These are phyloP conservation scores for Rhopilema esculentum DNA, from an alignment of 30 jellyfish, hydroid and myxozoan species.

Conservation along the genomic window DNA sequence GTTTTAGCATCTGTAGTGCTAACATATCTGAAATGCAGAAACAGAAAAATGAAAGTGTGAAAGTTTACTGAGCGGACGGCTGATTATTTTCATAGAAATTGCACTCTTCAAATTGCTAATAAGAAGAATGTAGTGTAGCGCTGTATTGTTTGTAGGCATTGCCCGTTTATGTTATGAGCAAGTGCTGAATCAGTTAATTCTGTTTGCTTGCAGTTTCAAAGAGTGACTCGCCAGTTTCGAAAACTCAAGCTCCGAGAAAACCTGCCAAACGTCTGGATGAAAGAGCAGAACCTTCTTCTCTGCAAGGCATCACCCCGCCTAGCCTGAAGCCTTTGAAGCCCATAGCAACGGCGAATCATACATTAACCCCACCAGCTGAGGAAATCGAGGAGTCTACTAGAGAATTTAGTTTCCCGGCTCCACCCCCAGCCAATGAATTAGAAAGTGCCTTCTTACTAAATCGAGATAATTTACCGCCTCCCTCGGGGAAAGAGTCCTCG, in stretches of 20 bases:
- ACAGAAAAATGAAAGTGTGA: too few relatives aligned
- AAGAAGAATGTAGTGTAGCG: too few relatives aligned
- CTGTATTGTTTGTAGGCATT: too few relatives aligned
- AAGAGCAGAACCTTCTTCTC: neutral
- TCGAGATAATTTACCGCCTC: slow-evolving; percentile 66
- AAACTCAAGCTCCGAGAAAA: neutral
- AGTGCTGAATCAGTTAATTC: too few relatives aligned
- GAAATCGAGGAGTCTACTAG: slow-evolving; percentile 2
- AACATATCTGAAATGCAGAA: too few relatives aligned
- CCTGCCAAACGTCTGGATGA: neutral
- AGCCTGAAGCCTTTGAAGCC: neutral
- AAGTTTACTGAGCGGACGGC: too few relatives aligned
- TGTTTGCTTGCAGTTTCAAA: neutral
- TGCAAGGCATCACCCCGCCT: neutral
- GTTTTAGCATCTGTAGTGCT: too few relatives aligned
- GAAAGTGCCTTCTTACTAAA: slow-evolving; percentile 49
- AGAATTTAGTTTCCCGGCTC: slow-evolving; percentile 54
- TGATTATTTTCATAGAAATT: too few relatives aligned
- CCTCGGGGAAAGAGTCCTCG: slow-evolving; percentile 54
- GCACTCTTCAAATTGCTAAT: too few relatives aligned
- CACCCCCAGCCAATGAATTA: slow-evolving; percentile 67
- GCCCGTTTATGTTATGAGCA: too few relatives aligned
- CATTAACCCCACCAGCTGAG: neutral
- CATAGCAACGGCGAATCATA: neutral
- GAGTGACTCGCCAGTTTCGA: neutral